Base-by-base conservation (phyloP, 2,888 invertebrate species). In the Calameuta idolon region DNA sequence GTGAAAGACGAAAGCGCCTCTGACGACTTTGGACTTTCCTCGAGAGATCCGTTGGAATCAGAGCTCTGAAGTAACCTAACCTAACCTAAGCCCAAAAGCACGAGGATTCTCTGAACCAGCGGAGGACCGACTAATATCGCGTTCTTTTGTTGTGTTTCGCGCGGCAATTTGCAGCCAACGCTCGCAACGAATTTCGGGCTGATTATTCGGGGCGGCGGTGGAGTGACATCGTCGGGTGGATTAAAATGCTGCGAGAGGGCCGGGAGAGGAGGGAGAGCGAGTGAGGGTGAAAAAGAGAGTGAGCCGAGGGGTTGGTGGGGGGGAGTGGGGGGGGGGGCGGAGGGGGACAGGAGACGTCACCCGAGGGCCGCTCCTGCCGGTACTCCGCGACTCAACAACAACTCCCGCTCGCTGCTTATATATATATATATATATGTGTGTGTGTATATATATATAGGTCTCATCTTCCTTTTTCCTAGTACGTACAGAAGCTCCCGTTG, bases 181-280 rank as follows among this genome's bases (percentile, higher is more conserved):
- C 84, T 86, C 86, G 86, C 87, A 86, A 88, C 90, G 85, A 90
- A 90, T 90, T 90, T 90, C 88, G 89, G 90, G 87, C 88, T 90
- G 89, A 91, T 91, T 91, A 90, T 91, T 91, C 88, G 87, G 87
- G 84, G 85, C 86, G 85, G 85, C 79, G 84, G 86, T 40, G 78
- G 76, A 76, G 75, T 79, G 78, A 76, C 77, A 77, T 77, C 80
- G 79, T 77, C 76, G 80, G 80, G 79, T 71, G 79, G 77, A 79
- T 79, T 79, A 79, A 92, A 91, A 91, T 87, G 88, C 89, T 86
- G 86, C 87, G 83, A 85, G 84, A 83, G 84, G 81, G 77, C 81
- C 77, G 76, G 76, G 75, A 37, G 69, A 35, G 3, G 3, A 35
- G 34, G 30, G 33, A 69, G 78, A 78, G 75, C 37, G 76, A 77